A percentile compares a stretch with the other conserved stretches of the same genome.
phyloP scores from a whole-genome alignment of 2,113 vertebrate species.

The Caranx melampygus region DNA sequence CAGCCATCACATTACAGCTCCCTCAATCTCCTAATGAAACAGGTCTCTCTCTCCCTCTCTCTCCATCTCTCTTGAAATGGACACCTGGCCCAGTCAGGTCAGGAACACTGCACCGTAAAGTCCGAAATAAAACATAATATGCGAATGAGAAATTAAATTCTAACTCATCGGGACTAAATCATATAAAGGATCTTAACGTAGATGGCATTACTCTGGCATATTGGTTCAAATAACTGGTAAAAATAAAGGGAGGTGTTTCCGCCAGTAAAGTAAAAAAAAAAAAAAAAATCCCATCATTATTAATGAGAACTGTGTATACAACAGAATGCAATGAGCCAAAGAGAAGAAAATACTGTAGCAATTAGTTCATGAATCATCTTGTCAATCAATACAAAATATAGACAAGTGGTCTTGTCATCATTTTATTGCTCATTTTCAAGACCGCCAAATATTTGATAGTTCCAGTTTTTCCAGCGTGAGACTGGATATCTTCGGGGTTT shows the following conservation, averaged over 20 bases:
- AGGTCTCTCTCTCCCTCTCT: constrained; percentile 41
- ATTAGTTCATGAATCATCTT: not conserved
- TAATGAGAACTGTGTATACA: not conserved
- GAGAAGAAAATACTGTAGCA: not conserved
- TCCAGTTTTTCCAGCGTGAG: not conserved
- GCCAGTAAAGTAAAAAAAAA: not conserved
- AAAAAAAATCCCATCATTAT: not conserved
- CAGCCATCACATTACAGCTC: constrained; percentile 70
- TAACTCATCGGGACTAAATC: not conserved
- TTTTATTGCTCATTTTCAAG: not conserved
- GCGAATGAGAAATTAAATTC: not conserved
- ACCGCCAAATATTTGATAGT: not conserved
- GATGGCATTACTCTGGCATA: not conserved
- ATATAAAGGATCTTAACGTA: not conserved
- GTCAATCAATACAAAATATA: not conserved
- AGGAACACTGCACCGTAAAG: constrained; percentile 13
- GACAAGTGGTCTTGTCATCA: not conserved
- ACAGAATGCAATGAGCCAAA: not conserved
- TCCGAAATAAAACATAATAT: constrained; percentile 21
- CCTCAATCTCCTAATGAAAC: constrained; percentile 78
- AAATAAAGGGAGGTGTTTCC: too few relatives aligned
- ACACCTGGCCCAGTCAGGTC: constrained; percentile 32
- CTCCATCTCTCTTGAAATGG: constrained; percentile 23
- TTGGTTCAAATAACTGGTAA: not conserved
- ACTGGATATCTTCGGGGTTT: not conserved